A percentile compares a stretch with the other conserved stretches of the same genome.
Evolutionary conservation across 2,797 vertebrate species (phyloP).

Genomic region (Onychomys arenicola): DNA sequence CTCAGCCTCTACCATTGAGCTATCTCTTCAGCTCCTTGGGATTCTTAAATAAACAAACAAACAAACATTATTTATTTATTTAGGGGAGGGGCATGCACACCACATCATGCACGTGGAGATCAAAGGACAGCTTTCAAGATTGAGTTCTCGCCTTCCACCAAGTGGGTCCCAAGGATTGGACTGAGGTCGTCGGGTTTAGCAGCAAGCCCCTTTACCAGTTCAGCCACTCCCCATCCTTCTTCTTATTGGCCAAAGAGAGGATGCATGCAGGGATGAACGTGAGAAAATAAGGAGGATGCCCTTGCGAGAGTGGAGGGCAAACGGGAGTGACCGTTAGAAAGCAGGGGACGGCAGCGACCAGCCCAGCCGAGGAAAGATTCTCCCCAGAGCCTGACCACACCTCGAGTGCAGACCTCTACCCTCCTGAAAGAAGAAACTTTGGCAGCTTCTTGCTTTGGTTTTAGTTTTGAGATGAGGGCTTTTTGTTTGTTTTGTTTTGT

Average conservation of each 20-base stretch:
- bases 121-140: neutral
- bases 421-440: neutral
- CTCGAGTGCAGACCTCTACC: neutral
- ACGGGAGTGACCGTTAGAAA: neutral
- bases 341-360: fast-evolving
- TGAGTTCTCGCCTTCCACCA: neutral
- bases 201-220: neutral
- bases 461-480: neutral
- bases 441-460: neutral
- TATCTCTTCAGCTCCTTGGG: neutral
- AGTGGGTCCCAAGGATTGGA: neutral
- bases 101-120: neutral
- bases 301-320: neutral
- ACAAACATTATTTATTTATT: neutral
- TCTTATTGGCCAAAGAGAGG: neutral
- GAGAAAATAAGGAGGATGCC: neutral
- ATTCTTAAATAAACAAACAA: no score
- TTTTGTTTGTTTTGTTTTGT: neutral
- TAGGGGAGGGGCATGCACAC: neutral
- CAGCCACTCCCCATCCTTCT: neutral
- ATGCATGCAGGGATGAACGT: neutral
- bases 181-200: neutral
- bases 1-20: neutral
- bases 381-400: neutral
- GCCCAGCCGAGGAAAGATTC: neutral